phyloP scores from a whole-genome alignment of 2,113 vertebrate species.

The Xenus cinereus region DNA sequence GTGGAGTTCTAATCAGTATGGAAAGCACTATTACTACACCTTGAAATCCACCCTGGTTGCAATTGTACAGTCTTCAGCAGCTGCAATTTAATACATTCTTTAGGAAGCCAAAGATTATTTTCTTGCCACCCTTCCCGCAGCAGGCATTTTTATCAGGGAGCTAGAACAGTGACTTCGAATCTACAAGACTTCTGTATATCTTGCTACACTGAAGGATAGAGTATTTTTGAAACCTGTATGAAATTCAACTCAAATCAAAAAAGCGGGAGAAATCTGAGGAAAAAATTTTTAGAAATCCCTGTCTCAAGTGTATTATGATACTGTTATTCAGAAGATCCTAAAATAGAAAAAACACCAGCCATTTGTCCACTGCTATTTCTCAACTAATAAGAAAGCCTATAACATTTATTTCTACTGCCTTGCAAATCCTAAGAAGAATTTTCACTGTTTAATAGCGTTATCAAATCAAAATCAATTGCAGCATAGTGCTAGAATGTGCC shows the following conservation, averaged over 20 bases:
- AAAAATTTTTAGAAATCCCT: not conserved
- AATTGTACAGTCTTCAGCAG: not conserved
- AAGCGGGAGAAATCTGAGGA: not conserved
- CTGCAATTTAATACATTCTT: not conserved
- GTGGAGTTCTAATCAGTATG: not conserved
- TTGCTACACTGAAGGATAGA: not conserved
- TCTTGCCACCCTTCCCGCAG: not conserved
- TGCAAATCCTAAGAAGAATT: not conserved
- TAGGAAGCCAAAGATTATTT: not conserved
- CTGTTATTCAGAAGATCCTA: not conserved
- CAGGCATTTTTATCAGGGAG: not conserved
- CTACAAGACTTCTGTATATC: not conserved
- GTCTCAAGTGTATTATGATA: not conserved
- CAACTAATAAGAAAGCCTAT: not conserved
- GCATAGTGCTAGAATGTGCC: not conserved
- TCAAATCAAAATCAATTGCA: slow-evolving; percentile 12
- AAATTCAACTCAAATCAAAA: not conserved
- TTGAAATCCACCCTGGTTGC: not conserved
- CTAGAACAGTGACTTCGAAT: not conserved
- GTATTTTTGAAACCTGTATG: not conserved
- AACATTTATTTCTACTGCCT: not conserved
- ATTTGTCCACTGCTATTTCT: not conserved
- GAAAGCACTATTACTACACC: not conserved
- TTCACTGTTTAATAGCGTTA: not conserved
- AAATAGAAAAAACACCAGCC: not conserved